Conservation (phyloP, 2,888 invertebrate species). For the Elaeidobius kamerunicus region DNA sequence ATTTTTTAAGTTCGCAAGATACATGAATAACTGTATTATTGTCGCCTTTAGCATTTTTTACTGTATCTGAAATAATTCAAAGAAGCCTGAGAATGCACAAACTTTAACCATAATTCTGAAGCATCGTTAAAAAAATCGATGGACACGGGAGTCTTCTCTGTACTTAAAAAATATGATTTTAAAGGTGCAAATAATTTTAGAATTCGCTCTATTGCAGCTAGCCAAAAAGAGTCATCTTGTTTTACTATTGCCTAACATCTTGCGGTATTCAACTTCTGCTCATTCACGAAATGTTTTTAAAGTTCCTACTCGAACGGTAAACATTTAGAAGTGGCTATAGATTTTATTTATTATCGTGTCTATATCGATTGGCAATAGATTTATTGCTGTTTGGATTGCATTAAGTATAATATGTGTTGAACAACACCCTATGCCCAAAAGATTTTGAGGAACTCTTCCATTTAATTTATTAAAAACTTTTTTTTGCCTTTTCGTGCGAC, state of each 20-base stretch:
- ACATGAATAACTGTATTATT: no score
- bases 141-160: background rate
- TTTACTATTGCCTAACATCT: slow-evolving; percentile 9
- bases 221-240: slow-evolving; percentile 5
- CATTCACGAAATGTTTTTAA: slow-evolving; percentile 1
- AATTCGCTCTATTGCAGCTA: background rate
- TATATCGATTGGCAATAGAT: background rate
- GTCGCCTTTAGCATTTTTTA: no score
- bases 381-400: no score
- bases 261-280: slow-evolving; percentile 5
- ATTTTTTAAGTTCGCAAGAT: no score
- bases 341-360: background rate
- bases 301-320: slow-evolving; percentile 4
- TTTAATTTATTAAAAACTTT: background rate
- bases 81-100: slow-evolving; percentile 34
- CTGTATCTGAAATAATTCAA: no score
- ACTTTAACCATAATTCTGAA: slow-evolving; percentile 28
- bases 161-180: slow-evolving; percentile 2
- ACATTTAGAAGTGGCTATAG: slow-evolving; percentile 2
- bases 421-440: background rate
- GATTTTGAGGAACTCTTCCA: background rate
- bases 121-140: background rate
- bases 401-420: no score
- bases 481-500: background rate
- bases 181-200: slow-evolving; percentile 1